Conservation (phyloP, 2,888 invertebrate genomes). For the Dichetophora obliterata region DNA sequence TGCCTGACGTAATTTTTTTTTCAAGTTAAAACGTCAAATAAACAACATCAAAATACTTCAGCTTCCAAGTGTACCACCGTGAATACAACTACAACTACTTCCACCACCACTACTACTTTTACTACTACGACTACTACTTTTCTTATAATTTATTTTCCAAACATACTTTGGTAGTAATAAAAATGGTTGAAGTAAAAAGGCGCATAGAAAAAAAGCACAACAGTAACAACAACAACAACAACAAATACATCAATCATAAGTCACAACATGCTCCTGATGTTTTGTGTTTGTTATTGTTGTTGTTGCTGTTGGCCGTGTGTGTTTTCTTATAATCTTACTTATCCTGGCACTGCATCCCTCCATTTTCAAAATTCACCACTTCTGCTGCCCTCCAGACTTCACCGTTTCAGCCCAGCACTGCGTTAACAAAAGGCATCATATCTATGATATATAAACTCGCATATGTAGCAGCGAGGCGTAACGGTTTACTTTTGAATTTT, state of each 20-base stretch:
- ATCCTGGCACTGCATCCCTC: not conserved
- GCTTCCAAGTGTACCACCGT: not conserved
- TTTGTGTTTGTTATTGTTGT: too few relatives aligned
- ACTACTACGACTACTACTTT: not conserved
- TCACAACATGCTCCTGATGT: conserved; percentile 19
- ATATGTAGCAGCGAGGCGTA: conserved; percentile 12
- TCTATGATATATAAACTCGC: conserved; percentile 8
- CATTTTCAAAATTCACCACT: not conserved
- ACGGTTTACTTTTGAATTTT: conserved; percentile 38
- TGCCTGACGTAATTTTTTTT: not conserved
- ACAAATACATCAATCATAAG: conserved; percentile 37
- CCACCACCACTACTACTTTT: too few relatives aligned
- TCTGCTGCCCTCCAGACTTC: not conserved
- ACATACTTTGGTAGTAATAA: not conserved
- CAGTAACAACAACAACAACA: not conserved
- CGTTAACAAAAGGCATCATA: conserved; percentile 16
- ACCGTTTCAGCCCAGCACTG: not conserved
- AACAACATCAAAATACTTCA: conserved; percentile 16
- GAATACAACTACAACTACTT: too few relatives aligned
- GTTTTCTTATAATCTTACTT: conserved; percentile 19
- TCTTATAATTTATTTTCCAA: not conserved
- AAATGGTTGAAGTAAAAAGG: not conserved
- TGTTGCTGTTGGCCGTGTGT: conserved; percentile 18
- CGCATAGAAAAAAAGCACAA: not conserved
- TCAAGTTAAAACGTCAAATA: conserved; percentile 28